phyloP scores from a whole-genome alignment of 2,888 invertebrate genomes.

The Dryobota labecula region DNA sequence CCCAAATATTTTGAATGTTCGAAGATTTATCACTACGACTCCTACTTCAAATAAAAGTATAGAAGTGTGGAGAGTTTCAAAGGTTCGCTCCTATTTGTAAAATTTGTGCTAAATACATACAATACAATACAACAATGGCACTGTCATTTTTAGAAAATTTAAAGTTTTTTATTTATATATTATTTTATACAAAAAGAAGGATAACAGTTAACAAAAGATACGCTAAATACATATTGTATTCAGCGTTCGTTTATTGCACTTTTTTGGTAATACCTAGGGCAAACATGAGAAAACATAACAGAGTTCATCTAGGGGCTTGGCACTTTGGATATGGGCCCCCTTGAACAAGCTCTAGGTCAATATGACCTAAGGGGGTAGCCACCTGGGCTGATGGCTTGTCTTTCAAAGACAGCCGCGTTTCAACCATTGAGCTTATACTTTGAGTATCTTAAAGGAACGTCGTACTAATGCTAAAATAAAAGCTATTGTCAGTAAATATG shows the following conservation, averaged over 20 bases:
- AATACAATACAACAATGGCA: slow-evolving; percentile 38
- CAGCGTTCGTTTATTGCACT: slow-evolving; percentile 26
- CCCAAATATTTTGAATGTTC: slow-evolving; percentile 24
- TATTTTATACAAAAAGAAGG: slow-evolving; percentile 6
- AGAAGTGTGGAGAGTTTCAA: slow-evolving; percentile 29
- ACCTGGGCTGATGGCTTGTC: not conserved
- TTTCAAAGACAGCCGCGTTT: slow-evolving; percentile 16
- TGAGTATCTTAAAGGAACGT: slow-evolving; percentile 58
- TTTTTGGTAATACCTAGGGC: slow-evolving; percentile 18
- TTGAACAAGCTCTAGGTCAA: slow-evolving; percentile 1
- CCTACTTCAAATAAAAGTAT: slow-evolving; percentile 45
- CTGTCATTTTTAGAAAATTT: slow-evolving; percentile 38
- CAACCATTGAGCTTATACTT: slow-evolving; percentile 40
- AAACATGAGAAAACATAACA: slow-evolving; percentile 24
- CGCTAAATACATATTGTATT: slow-evolving; percentile 18
- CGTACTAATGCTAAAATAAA: slow-evolving; percentile 26
- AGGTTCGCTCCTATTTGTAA: slow-evolving; percentile 34
- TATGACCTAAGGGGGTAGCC: slow-evolving; percentile 7
- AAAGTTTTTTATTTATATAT: slow-evolving; percentile 2
- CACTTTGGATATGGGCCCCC: slow-evolving; percentile 9
- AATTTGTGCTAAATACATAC: slow-evolving; percentile 45
- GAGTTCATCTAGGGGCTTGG: slow-evolving; percentile 10
- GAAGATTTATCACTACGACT: slow-evolving; percentile 46
- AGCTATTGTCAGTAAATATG: slow-evolving; percentile 79
- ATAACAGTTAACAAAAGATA: slow-evolving; percentile 20